Evolutionary conservation across 2,797 vertebrate species (phyloP), one percentile per base, ranked within the genome.

Genomic region (Alosa sapidissima): DNA sequence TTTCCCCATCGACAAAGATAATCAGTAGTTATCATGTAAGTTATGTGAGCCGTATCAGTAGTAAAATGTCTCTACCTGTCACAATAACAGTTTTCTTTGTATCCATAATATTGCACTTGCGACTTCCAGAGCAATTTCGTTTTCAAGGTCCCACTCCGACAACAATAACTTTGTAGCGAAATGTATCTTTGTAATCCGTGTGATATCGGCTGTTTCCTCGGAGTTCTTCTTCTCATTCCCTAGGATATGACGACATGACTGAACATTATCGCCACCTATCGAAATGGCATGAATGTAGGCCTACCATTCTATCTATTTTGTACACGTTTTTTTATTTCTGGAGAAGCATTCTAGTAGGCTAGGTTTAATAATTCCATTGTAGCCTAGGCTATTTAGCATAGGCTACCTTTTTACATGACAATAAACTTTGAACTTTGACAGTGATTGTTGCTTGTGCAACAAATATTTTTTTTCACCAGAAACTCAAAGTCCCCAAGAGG

Each of bases 61-160:
- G 19, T 78, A 21, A 47, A 47, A 78, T 47, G 16, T 78, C 68
- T 41, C 36, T 89, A 96, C 94, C 94, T 91, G 94, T 95, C 28
- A 95, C 94, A 81, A 96, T 28, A 2, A 95, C 93, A 84, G 92
- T 95, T 90, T 91, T 94, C 90, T 91, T 94, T 85, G 84, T 90
- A 65, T 91, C 91, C 94, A 96, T 96, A 55, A 19, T 41, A 72
- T 90, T 78, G 16, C 16, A 78, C 72, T 78, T 19, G 1, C 72
- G 72, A 78, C 72, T 78, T 78, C 41, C 72, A 78, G 36, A 21
- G 45, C 6, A 19, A 78, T 36, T 78, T 47, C 16, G 72, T 78
- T 47, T 28, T 65, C n/a, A 5, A 72, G 16, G 1, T 14, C 16
- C 60, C 84, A 81, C 33, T 58, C 47, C 48, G 14, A 78, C 41